Base-by-base conservation (phyloP, 1,140 invertebrate species). In the Conus betulinus region DNA sequence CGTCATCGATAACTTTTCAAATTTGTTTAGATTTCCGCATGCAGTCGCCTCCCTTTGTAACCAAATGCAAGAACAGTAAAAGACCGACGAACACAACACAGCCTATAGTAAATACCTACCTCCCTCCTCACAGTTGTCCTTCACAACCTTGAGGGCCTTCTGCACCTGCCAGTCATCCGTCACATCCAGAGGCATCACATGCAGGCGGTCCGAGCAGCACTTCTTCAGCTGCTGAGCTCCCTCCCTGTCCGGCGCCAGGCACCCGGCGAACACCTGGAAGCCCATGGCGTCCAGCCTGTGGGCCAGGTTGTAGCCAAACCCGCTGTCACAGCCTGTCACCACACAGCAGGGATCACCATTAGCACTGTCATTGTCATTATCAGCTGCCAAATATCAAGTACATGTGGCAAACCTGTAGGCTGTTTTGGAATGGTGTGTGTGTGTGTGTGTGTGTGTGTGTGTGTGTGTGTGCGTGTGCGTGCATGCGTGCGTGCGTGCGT, bases 261-360 rank as follows among this genome's bases (percentile, higher is more conserved):
- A 97, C 5, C 97, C 97, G 20, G 97, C 97, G 89, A 94, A 96
- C 15, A 96, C 96, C 55, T 93, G 91, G 85, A 95, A 95, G 3
- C 96, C 96, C 60, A 93, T 88, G 20, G 83, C 55, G 89, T 95
- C 94, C 55, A 96, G 91, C 23, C 93, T 91, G 13, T 89, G 89
- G 1, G 96, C 96, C 51, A 96, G 90, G 27, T 93, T 89, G 83
- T 94, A 88, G 10, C 94, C 94, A 87, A 94, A 94, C 1, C 94
- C 94, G 87, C 91, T 93, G 89, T 94, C 94, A 90, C 94, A 94
- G 84, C 93, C 93, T 94, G 85, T 15, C 57, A 60, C 57, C 57
- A 60, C 57, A 60, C 57, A 60, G 1, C 57, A 15, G 15, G 57
- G 8, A 60, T 60, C 8, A 60, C 15, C 15, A 8, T 15, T 60